Base-by-base conservation (phyloP, 2,113 vertebrate species). In the Coracopsis vasa region DNA sequence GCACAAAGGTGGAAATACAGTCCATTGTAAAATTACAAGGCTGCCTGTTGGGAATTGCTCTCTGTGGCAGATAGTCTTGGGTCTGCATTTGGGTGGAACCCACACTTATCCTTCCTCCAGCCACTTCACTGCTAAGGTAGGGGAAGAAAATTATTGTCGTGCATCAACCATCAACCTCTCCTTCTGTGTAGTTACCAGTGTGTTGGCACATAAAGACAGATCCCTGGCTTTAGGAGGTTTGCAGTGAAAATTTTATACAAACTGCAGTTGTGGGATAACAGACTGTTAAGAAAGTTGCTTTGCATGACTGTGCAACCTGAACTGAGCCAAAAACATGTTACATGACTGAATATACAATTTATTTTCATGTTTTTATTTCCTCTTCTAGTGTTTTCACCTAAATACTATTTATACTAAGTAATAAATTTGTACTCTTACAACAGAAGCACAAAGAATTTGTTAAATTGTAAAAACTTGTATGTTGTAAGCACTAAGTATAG, bases 21-120 rank as follows among this genome's bases (percentile, higher is more conserved):
- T 60, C 56, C 13, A 10, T 19, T 65, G 54, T 24, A 31, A 48
- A 80, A 80, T 70, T 42, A 51, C 23, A 11, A 31, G n/a, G 13
- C n/a, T 80, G 74, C 24, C 75, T 19, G 31, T 17, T 71, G 64
- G 60, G 74, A 65, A n/a, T 48, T 51, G 54, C 44, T 65, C 9
- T 45, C 7, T 18, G 2, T 0, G 4, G 23, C 4, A 0, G 39
- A 24, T 47, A 1, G 0, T 28, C 37, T 44, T n/a, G 29, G 21
- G 42, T 39, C 42, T 1, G 1, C 37, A 25, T 45, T 45, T 42
- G 66, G 16, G n/a, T 50, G 13, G 11, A 73, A 45, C n/a, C 29
- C 1, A 0, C 25, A 5, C 54, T 80, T 39, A 77, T 81, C n/a
- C 62, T 75, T 45, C 62, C 31, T 45, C 64, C 20, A 15, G 7